phyloP scores from a whole-genome alignment of 2,113 vertebrate genomes.

The Archilochus colubris region DNA sequence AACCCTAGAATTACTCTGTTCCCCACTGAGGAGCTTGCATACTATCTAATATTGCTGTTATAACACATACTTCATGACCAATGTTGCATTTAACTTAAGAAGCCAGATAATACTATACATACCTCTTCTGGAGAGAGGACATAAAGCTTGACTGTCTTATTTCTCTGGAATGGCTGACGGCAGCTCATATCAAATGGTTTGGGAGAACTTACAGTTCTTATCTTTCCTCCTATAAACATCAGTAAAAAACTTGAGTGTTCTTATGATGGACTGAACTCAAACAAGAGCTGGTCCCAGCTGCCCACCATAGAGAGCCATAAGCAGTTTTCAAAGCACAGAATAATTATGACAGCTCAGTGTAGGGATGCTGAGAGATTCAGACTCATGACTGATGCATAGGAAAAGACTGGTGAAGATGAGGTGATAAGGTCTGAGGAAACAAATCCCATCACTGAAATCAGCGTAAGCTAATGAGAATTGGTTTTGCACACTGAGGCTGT shows the following conservation, averaged over 20 bases:
- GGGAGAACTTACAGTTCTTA: background rate
- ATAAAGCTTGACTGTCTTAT: background rate
- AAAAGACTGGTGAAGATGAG: background rate
- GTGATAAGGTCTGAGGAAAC: background rate
- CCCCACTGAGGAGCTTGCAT: background rate
- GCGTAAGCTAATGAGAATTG: constrained; percentile 14
- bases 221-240: background rate
- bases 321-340: background rate
- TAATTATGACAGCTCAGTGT: no score
- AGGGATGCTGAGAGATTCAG: background rate
- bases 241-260: background rate
- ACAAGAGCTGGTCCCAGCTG: background rate
- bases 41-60: background rate
- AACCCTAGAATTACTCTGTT: background rate
- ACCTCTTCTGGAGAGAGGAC: background rate
- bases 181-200: background rate
- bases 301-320: background rate
- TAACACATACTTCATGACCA: background rate
- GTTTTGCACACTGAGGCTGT: background rate
- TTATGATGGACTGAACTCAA: background rate
- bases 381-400: background rate
- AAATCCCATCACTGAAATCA: background rate
- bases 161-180: background rate
- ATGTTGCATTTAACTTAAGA: background rate
- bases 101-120: background rate